Evolutionary conservation across 2,888 invertebrate genomes (phyloP), one percentile per base, ranked within the genome.

Genomic region (Stenotaenia linearis): DNA sequence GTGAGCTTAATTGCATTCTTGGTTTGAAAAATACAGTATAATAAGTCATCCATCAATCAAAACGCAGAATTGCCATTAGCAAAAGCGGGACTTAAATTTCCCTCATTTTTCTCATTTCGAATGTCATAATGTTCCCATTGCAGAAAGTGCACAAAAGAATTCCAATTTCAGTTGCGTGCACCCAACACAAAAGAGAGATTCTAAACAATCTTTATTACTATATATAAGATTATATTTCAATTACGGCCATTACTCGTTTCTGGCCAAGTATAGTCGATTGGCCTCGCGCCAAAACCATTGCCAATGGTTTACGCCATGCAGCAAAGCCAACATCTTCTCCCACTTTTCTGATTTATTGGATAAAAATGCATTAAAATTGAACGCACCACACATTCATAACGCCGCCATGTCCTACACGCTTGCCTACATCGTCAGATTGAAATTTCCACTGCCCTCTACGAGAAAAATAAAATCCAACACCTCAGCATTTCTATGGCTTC

Each of bases 321-420:
- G 28, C 50, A 69, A 69, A 28, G 25, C 69, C 69, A 69, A 69
- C 69, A 69, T 69, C 69, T 69, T 69, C 32, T 75, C 35, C 35
- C 75, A 37, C 18, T 32, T 75, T 32, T 75, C 37, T 75, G 75
- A 75, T 75, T 75, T 75, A 75, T 75, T 75, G 75, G 75, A 75
- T 75, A 75, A 75, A 69, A 75, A 75, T 75, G 37, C 75, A 75
- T 75, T 75, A 75, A 75, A 75, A 75, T 75, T 75, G 75, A 75
- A 75, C 35, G 75, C 75, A 75, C 23, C 75, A 37, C 32, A 75
- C 75, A 75, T 75, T 75, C 75, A 75, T 75, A 75, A 75, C 35
- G 7, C 28, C 25, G 12, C 69, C 69, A 69, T 69, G 69, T 69
- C 69, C 69, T 69, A 69, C 69, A 69, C 69, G 69, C 69, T 28